phyloP scores from a whole-genome alignment of 2,888 invertebrate species.

The Hydropsyche betteni region DNA sequence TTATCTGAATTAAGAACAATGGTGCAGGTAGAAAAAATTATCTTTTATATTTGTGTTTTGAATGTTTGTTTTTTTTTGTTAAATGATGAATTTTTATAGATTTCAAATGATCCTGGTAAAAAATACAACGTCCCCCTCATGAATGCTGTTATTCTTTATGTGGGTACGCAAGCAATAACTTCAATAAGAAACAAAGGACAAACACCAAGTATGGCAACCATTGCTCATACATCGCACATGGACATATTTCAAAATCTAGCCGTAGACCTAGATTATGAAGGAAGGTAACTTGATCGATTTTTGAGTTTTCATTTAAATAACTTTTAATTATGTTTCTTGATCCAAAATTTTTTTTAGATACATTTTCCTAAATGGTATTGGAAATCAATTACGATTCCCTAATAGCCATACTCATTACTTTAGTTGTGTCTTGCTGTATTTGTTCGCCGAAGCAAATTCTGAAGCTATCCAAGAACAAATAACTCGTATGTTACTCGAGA shows the following conservation, averaged over 20 bases:
- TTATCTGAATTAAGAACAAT: constrained; percentile 91
- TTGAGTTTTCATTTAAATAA: background rate
- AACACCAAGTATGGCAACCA: constrained; percentile 96
- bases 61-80: background rate
- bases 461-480: constrained; percentile 99
- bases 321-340: constrained; percentile 75
- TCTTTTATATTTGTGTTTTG: constrained; percentile 2
- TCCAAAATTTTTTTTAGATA: constrained; percentile 74
- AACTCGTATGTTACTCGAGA: constrained; percentile 92
- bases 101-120: constrained; percentile 86
- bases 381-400: constrained; percentile 98
- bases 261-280: constrained; percentile 97
- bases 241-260: constrained; percentile 99
- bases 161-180: constrained; percentile 95
- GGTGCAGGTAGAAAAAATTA: constrained; percentile 72
- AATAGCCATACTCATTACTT: constrained; percentile 99
- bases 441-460: constrained; percentile 97
- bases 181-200: constrained; percentile 90
- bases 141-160: constrained; percentile 97
- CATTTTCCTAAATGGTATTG: constrained; percentile 97
- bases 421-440: constrained; percentile 94
- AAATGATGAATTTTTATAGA: constrained; percentile 54
- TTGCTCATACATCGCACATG: constrained; percentile 98
- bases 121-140: constrained; percentile 95
- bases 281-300: constrained; percentile 64